Conservation (phyloP, 2,888 invertebrate species). For the Cryptus armator region DNA sequence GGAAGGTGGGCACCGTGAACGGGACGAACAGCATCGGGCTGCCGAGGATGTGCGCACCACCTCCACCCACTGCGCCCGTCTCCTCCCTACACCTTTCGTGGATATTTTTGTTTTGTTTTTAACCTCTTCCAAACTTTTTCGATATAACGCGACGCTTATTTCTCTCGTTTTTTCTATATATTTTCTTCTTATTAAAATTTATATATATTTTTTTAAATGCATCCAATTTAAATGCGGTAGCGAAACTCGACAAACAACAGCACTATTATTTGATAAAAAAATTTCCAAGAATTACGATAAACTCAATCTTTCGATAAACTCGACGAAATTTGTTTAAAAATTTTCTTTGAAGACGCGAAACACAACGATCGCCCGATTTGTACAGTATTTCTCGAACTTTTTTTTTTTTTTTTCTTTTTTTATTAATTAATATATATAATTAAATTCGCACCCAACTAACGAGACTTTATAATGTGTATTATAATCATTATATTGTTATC, state of each 20-base stretch:
- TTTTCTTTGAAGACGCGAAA: conserved; percentile 34
- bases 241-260: conserved; percentile 48
- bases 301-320: conserved; percentile 30
- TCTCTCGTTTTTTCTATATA: conserved; percentile 42
- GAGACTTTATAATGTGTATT: conserved; percentile 43
- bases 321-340: conserved; percentile 1
- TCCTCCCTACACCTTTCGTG: conserved; percentile 84
- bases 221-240: conserved; percentile 37
- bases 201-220: conserved; percentile 25
- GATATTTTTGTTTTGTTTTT: conserved; percentile 67
- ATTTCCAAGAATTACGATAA: conserved; percentile 34
- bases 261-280: conserved; percentile 50
- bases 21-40: conserved; percentile 85
- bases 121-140: conserved; percentile 64
- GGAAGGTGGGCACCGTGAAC: conserved; percentile 85
- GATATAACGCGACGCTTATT: conserved; percentile 57
- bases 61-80: conserved; percentile 85
- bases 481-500: conserved; percentile 40
- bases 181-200: conserved; percentile 50
- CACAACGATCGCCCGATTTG: conserved; percentile 24
- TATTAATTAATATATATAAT: conserved; percentile 27
- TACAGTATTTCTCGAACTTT: conserved; percentile 33
- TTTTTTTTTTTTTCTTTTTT: conserved; percentile 6
- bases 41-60: conserved; percentile 85
- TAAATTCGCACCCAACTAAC: conserved; percentile 51